Base-by-base conservation (phyloP, 2,113 vertebrate species). In the Brachypodius melanocephalos region DNA sequence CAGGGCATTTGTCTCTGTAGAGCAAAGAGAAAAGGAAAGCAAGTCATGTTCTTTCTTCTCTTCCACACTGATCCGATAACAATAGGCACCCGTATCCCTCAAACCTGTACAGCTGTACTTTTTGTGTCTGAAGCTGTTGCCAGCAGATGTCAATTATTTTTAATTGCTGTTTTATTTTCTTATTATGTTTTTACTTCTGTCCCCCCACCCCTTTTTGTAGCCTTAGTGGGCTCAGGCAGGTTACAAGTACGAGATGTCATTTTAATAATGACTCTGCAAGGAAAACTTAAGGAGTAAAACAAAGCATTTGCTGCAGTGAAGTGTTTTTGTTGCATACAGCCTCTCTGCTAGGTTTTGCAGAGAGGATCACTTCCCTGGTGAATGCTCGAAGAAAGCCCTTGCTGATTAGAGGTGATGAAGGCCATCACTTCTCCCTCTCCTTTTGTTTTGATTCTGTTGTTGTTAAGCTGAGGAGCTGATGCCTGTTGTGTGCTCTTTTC, bases 401-500 rank as follows among this genome's bases (percentile, higher is more conserved):
- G 58, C 46, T 94, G 81, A 71, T 94, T 36, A 84, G 83, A 68
- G 65, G 72, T 89, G 86, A 85, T 73, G 55, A 67, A 88, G 85
- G 59, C 78, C 67, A 55, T 85, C 5, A 12, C 78, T 85, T 75
- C 78, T 71, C 28, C 55, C 28, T 84, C 51, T 89, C 58, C 40
- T 73, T 79, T 91, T 89, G 46, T 81, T 97, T 92, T 67, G 68
- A 66, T 93, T 95, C 75, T 78, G 42, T 65, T 93, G 91, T 52
- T 84, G 28, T 90, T 66, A 66, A 84, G 63, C 26, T 71, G 45
- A 93, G 90, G 38, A 75, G 43, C 49, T 83, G 75, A 69, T 68
- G 61, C 76, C 66, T 90, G 65, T 92, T 85, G 42, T 78, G 72
- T 62, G 45, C 81, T 73, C 14, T 59, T 79, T 81, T 89, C 48